Evolutionary conservation across 2,888 invertebrate species (phyloP), one percentile per base, ranked within the genome.

Genomic region (Drosophila neutralis): DNA sequence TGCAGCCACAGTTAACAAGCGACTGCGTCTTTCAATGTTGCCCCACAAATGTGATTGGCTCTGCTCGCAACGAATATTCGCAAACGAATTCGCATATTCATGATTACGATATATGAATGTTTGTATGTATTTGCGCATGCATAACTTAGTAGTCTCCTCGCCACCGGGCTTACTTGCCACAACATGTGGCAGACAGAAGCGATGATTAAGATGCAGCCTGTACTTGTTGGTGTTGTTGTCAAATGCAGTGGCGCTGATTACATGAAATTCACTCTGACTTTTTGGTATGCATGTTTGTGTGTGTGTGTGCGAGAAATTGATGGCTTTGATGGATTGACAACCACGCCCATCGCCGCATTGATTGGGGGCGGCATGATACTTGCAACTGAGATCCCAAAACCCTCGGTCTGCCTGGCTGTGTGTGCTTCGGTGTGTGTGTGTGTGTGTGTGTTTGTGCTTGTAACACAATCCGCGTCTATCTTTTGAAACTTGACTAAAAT

Each of bases 11-110:
- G 59, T 62, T 66, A 73, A 61, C 59, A 63, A 73, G 63, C 52
- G 63, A 56, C 53, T 24, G n/a, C 36, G n/a, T 51, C 48, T 40
- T 36, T 8, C 38, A 57, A 45, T 72, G 61, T 27, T 69, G 72
- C 64, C 42, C 64, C 52, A 56, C 77, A 69, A 64, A 27, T 67
- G 69, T 73, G 74, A 69, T 67, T 78, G 69, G 60, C 63, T 51
- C 64, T 59, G 40, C 64, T 59, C 40, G 56, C 74, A 69, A 45
- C 60, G 27, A 52, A 52, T 31, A 54, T 38, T 58, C 51, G 21
- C 35, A 67, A 56, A 40, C 15, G n/a, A 8, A 38, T 38, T 84
- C 82, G 85, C 87, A 87, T 86, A 82, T 87, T 83, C 87, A 84
- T 83, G 84, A 73, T 80, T 80, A 80, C 70, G 49, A 49, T 49